phyloP scores from a whole-genome alignment of 2,113 vertebrate genomes.

The Salvelinus namaycush region DNA sequence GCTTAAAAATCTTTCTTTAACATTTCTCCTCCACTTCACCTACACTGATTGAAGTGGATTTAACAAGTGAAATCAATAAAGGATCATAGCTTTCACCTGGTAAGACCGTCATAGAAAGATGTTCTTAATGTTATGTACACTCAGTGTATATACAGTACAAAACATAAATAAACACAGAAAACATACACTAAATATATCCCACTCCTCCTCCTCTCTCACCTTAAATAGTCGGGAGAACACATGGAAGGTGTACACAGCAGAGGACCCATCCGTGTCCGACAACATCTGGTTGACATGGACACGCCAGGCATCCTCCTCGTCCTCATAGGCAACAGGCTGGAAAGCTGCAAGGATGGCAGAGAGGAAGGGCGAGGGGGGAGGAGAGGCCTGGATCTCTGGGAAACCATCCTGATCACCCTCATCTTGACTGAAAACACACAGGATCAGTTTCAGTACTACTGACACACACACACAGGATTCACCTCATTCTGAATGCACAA shows the following conservation, averaged over 20 bases:
- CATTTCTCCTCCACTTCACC: too few species aligned
- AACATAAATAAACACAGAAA: too few species aligned
- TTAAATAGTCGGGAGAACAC: conserved; percentile 94
- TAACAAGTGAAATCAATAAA: too few species aligned
- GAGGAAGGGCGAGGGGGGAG: conserved; percentile 94
- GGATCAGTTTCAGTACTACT: conserved; percentile 49
- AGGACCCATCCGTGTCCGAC: conserved; percentile 91
- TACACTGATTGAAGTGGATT: too few species aligned
- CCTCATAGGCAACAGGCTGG: conserved; percentile 87
- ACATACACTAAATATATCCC: too few species aligned
- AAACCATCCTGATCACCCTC: conserved; percentile 91
- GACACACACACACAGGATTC: conserved; percentile 16
- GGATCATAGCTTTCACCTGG: too few species aligned
- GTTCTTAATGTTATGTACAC: too few species aligned
- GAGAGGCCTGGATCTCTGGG: conserved; percentile 87
- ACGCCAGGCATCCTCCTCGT: conserved; percentile 97
- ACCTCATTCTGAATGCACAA: conserved; percentile 7
- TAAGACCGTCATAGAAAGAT: too few species aligned
- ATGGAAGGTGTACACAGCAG: conserved; percentile 94
- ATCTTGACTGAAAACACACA: conserved; percentile 82
- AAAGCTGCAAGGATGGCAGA: conserved; percentile 97
- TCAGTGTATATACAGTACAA: too few species aligned
- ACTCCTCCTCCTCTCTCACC: conserved; percentile 64
- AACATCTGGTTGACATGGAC: conserved; percentile 97
- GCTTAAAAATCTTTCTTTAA: too few species aligned